Evolutionary conservation across 2,797 vertebrate species (phyloP).

Genomic region (Scarus forsteni): DNA sequence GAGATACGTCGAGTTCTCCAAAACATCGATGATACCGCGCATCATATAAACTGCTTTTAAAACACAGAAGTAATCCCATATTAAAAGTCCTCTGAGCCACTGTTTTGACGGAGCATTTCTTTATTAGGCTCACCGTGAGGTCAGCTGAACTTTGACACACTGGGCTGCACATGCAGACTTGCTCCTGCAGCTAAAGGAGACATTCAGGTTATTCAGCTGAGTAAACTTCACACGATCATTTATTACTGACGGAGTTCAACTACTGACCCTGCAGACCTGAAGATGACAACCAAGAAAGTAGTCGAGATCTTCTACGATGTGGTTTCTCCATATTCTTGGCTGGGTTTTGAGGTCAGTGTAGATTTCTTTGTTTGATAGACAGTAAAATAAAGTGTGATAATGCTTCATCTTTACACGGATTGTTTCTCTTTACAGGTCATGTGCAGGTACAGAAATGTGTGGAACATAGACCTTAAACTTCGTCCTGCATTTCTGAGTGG

Average conservation of each 20-base stretch:
- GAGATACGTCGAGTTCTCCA: not conserved
- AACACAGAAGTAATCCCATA: not conserved
- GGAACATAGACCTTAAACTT: constrained; percentile 90
- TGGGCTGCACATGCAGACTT: not conserved
- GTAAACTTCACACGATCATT: not conserved
- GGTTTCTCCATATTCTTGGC: constrained; percentile 91
- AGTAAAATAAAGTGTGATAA: no score
- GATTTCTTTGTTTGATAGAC: no score
- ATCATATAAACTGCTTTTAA: not conserved
- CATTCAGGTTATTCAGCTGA: not conserved
- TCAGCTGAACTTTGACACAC: constrained; percentile 47
- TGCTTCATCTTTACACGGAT: not conserved
- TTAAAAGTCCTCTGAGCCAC: not conserved
- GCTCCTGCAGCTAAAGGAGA: no score
- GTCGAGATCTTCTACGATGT: constrained; percentile 91
- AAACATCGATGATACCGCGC: not conserved
- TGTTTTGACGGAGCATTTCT: not conserved
- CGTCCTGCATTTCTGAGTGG: constrained; percentile 86
- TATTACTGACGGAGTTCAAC: not conserved
- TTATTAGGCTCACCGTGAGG: not conserved
- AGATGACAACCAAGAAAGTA: constrained; percentile 76
- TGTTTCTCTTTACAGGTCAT: constrained; percentile 83
- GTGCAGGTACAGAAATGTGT: constrained; percentile 90
- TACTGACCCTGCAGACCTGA: not conserved
- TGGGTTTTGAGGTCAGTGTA: constrained; percentile 89